phyloP scores from a whole-genome alignment of 2,113 vertebrate species.

The Caranx melampygus region DNA sequence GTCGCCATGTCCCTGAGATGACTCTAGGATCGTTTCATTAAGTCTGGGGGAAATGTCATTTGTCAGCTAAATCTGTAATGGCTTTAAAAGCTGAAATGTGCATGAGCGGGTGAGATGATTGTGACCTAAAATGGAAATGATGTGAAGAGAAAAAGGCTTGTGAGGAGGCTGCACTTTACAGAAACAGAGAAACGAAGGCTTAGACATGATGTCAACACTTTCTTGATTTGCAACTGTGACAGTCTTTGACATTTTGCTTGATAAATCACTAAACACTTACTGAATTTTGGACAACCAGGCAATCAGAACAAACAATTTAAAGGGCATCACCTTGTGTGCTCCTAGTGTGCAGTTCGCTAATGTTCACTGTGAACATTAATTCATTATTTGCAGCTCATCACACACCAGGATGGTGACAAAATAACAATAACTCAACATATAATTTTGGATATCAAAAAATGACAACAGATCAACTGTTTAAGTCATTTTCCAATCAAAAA shows the following conservation, averaged over 20 bases:
- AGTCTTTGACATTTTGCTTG: background rate
- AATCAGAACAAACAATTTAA: background rate
- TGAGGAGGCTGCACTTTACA: background rate
- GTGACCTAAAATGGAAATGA: slow-evolving; percentile 50
- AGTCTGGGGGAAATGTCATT: slow-evolving; percentile 39
- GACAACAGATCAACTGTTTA: background rate
- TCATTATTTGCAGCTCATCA: background rate
- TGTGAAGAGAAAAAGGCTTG: background rate
- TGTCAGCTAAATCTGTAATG: slow-evolving; percentile 52
- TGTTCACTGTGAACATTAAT: no score
- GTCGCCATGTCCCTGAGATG: slow-evolving; percentile 35
- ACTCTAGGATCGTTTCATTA: slow-evolving; percentile 56
- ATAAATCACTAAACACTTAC: no score
- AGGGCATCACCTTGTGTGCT: background rate
- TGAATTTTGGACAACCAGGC: background rate
- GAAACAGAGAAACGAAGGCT: background rate
- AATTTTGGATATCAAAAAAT: background rate
- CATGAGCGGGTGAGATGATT: slow-evolving; percentile 23
- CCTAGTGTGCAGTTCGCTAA: no score
- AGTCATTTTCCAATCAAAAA: background rate
- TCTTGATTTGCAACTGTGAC: background rate
- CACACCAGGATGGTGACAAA: background rate
- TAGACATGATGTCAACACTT: background rate
- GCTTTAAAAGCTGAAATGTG: slow-evolving; percentile 46
- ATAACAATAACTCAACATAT: background rate